Base-by-base conservation (phyloP, 2,797 vertebrate genomes). In the Peromyscus attwateri region DNA sequence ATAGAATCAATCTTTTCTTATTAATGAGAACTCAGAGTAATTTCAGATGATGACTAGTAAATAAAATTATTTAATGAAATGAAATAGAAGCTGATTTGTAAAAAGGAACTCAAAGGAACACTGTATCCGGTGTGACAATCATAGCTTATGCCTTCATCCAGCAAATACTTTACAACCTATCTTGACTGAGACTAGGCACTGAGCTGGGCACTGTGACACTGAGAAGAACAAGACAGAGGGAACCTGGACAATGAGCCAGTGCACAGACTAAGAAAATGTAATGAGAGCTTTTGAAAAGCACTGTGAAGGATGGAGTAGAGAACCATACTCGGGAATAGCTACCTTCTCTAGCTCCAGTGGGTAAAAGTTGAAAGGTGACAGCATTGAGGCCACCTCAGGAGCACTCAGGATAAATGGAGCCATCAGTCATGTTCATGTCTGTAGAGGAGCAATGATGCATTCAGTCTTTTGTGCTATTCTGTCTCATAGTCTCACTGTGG, bases 21-120 rank as follows among this genome's bases (percentile, higher is more conserved):
- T 92, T 97, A 96, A 92, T 95, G 89, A 97, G 43, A 98, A 89
- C 43, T 57, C 76, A 81, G 88, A 96, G 55, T 94, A 85, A 97
- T 97, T 96, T 97, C 91, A 93, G 77, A 97, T 91, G 77, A 92
- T 16, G 43, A 17, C 55, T 40, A 90, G 84, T 96, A 97, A 97
- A 97, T 96, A 94, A 94, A 95, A 91, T 62, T 94, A 94, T 93
- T 87, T 96, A 94, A 97, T 91, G 89, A 96, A 95, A 91, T 93
- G 87, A 95, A 96, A 88, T 92, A 95, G 77, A 96, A 90, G 81
- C 83, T 87, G 60, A 83, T 85, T 95, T 90, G 73, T 96, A 90
- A 80, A 92, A 97, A 89, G 64, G 76, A 94, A 76, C 40, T 93
- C 80, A 71, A 29, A 96, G 84, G 34, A 89, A 31, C 5, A 3